Conservation (phyloP, 2,888 invertebrate species). For the Tipula helvola region DNA sequence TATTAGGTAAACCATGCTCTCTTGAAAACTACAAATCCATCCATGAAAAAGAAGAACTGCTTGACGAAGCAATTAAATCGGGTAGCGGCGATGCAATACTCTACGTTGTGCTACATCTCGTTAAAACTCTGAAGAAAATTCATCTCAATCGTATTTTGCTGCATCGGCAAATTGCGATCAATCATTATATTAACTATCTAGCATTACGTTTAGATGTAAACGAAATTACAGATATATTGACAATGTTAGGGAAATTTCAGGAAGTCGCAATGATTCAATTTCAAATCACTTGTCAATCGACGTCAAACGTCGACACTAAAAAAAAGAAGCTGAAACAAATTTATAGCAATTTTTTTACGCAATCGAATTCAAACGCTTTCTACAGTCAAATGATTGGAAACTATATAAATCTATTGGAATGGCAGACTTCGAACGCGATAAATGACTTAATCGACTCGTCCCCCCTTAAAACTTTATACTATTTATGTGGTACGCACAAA, state of each 20-base stretch:
- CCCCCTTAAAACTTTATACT: conserved; percentile 27
- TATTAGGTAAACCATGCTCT: conserved; percentile 40
- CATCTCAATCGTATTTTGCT: conserved; percentile 57
- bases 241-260: conserved; percentile 51
- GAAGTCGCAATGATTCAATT: conserved; percentile 47
- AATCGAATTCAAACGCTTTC: conserved; percentile 35
- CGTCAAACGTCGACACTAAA: conserved; percentile 30
- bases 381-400: conserved; percentile 37
- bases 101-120: conserved; percentile 62
- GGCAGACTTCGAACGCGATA: conserved; percentile 13
- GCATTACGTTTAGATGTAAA: conserved; percentile 50
- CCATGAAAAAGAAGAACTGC: conserved; percentile 53
- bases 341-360: conserved; percentile 39
- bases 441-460: conserved; percentile 23
- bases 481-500: conserved; percentile 26
- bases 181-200: conserved; percentile 64
- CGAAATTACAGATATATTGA: conserved; percentile 59
- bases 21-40: conserved; percentile 44
- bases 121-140: conserved; percentile 56
- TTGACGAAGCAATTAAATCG: conserved; percentile 56
- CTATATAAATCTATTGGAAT: conserved; percentile 37
- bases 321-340: conserved; percentile 37
- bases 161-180: conserved; percentile 55
- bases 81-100: conserved; percentile 67
- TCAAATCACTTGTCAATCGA: conserved; percentile 26